Evolutionary conservation across 2,797 vertebrate genomes (phyloP).

Genomic region (Premnoplex brunnescens): DNA sequence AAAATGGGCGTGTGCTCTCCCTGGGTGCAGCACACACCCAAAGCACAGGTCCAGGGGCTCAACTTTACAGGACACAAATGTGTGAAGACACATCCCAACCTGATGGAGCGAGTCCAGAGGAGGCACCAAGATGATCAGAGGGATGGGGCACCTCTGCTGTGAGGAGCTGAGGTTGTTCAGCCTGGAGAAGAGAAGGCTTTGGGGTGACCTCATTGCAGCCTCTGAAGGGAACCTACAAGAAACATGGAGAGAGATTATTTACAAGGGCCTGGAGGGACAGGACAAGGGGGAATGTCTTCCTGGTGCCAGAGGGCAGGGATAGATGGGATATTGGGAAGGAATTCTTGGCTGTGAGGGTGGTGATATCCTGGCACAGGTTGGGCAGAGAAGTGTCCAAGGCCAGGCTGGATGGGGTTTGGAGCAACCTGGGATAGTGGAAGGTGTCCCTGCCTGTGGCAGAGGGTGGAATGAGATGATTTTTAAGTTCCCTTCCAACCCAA

Average conservation of each 20-base stretch:
- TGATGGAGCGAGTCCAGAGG: neutral
- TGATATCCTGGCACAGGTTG: fast-evolving
- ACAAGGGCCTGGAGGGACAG: neutral
- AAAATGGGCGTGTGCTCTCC: too few relatives aligned
- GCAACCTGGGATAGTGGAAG: fast-evolving
- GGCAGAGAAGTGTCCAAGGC: neutral
- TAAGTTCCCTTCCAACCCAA: neutral
- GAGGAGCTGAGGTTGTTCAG: neutral
- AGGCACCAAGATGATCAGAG: neutral
- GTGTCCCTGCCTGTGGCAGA: neutral
- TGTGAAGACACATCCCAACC: neutral
- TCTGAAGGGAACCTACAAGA: neutral
- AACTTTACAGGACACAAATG: neutral
- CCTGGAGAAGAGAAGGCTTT: neutral
- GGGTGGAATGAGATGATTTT: neutral
- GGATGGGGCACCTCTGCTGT: neutral
- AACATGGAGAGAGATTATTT: neutral
- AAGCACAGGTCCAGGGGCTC: fast-evolving
- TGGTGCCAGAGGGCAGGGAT: fast-evolving
- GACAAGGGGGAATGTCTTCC: neutral
- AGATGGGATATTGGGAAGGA: neutral
- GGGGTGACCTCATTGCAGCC: neutral
- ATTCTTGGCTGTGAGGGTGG: fast-evolving
- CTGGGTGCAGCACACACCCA: neutral
- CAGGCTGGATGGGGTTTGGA: fast-evolving